Conservation (phyloP, 2,888 invertebrate species). For the Cordylochernes scorpioides region DNA sequence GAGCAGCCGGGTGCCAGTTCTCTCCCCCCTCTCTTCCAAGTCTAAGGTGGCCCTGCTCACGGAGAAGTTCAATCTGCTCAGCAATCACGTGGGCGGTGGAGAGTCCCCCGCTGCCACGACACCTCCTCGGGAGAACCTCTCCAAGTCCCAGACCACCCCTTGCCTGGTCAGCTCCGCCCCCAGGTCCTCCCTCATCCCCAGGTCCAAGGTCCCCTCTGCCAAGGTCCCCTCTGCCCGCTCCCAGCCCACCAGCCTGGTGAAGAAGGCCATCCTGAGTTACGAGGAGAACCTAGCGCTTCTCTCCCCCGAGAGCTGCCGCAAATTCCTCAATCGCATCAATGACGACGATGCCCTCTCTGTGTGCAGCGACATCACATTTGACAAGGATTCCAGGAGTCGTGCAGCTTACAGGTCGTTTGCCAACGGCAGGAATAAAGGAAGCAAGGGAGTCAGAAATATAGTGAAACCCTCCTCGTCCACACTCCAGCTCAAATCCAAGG, state of each 20-base stretch:
- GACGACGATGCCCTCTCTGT: too few species aligned
- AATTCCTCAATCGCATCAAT: too few species aligned
- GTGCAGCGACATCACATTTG: too few species aligned
- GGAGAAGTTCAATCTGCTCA: slow-evolving; percentile 5
- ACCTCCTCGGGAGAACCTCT: background rate
- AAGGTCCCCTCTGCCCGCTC: background rate
- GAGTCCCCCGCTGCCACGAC: background rate
- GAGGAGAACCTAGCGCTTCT: slow-evolving; percentile 9
- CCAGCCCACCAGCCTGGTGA: slow-evolving; percentile 5
- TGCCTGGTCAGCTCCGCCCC: too few species aligned
- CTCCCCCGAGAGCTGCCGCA: slow-evolving; percentile 10
- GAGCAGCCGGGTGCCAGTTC: too few species aligned
- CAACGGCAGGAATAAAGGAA: too few species aligned
- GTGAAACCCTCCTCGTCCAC: too few species aligned
- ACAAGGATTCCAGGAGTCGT: too few species aligned
- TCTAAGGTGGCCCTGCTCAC: slow-evolving; percentile 7
- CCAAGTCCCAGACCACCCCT: background rate
- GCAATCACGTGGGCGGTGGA: background rate
- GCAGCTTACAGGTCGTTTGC: too few species aligned
- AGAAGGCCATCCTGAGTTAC: slow-evolving; percentile 10
- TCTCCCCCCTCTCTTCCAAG: too few species aligned
- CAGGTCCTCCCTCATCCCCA: background rate
- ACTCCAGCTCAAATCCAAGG: too few species aligned
- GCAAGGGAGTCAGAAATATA: too few species aligned
- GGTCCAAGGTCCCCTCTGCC: background rate